Evolutionary conservation across 1,140 invertebrate species (phyloP).

Genomic region (Pogonognathellus flavescens): DNA sequence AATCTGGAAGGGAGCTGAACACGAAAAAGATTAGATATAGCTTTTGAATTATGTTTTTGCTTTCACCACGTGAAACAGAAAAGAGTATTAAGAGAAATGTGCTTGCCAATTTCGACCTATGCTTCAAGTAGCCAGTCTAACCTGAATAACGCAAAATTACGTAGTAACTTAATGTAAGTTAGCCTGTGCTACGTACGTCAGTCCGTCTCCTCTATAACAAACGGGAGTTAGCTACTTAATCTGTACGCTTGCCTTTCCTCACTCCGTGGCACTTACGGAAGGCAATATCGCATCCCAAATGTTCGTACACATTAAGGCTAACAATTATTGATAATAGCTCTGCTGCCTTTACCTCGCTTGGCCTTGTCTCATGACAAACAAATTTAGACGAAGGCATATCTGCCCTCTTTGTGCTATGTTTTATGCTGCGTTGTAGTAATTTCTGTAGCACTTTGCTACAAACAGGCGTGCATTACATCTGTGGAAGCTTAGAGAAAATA

Average conservation of each 20-base stretch:
- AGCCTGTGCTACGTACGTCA: not conserved
- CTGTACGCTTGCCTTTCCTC: not conserved
- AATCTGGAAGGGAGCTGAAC: conserved; percentile 28
- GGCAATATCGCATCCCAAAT: conserved; percentile 41
- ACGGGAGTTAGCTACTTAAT: not conserved
- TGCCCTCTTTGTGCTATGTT: too few species aligned
- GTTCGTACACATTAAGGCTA: conserved; percentile 39
- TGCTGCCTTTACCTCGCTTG: not conserved
- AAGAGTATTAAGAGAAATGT: conserved; percentile 42
- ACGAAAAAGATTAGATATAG: conserved; percentile 44
- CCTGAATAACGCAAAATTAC: conserved; percentile 2
- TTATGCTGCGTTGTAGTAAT: not conserved
- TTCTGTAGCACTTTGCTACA: not conserved
- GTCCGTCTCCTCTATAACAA: not conserved
- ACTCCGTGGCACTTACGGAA: conserved; percentile 6
- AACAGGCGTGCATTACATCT: not conserved
- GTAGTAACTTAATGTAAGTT: not conserved
- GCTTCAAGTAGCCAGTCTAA: conserved; percentile 2
- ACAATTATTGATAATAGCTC: conserved; percentile 47
- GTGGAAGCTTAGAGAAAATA: not conserved
- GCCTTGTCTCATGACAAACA: not conserved
- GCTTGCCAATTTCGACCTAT: conserved; percentile 29
- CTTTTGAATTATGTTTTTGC: conserved; percentile 39
- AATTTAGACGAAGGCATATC: conserved; percentile 2
- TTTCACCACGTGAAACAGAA: conserved; percentile 11